A percentile compares a stretch with the other conserved stretches of the same genome.
Conservation (phyloP, 2,113 vertebrate genomes). For the Bambusicola thoracicus region DNA sequence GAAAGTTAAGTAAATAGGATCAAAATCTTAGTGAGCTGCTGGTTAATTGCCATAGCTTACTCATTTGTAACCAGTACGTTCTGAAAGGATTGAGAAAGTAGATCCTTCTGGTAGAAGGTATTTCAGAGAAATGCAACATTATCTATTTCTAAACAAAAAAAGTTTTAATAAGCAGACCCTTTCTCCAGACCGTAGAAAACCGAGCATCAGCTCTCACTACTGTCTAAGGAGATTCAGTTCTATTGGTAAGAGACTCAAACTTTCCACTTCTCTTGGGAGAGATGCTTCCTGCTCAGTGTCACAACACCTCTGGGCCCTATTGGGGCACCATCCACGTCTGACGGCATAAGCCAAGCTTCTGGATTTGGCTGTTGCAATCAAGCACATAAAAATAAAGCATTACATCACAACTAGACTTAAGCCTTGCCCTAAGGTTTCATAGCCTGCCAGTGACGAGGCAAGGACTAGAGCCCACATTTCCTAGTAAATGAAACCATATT, state of each 20-base stretch:
- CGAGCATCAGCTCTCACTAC: background rate
- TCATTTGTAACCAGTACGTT: background rate
- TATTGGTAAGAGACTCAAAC: background rate
- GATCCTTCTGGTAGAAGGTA: background rate
- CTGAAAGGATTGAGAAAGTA: background rate
- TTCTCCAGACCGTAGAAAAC: background rate
- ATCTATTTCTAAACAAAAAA: background rate
- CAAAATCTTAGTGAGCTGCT: background rate
- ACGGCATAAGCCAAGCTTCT: background rate
- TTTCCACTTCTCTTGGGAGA: background rate
- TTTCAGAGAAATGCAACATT: background rate
- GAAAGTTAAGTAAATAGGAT: background rate
- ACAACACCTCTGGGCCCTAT: accelerated
- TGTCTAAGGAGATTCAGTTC: background rate
- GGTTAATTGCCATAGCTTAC: background rate
- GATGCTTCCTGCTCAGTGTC: background rate
- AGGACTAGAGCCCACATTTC: background rate
- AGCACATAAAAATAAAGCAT: background rate
- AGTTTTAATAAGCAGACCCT: background rate
- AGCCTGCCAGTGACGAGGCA: background rate
- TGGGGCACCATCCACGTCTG: accelerated
- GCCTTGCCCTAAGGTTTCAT: background rate
- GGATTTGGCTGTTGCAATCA: background rate
- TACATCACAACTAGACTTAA: background rate
- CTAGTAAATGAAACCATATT: background rate